phyloP scores from a whole-genome alignment of 1,140 invertebrate genomes.

The Araneus ventricosus region DNA sequence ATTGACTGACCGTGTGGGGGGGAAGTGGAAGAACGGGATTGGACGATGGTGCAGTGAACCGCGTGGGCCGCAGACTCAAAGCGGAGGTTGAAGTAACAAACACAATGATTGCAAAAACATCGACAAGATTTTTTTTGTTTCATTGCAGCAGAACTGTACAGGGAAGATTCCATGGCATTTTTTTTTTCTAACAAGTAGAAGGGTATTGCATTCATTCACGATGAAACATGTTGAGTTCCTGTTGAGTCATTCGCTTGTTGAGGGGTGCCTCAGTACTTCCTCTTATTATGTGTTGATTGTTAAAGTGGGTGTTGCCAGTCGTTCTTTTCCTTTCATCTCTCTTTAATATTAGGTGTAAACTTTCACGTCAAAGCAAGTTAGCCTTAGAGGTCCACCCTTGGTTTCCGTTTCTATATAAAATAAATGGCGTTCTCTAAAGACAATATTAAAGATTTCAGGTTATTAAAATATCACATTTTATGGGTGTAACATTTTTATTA shows the following conservation, averaged over 20 bases:
- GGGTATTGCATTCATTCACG: not conserved
- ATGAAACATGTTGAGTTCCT: not conserved
- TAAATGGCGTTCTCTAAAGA: not conserved
- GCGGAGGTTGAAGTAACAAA: not conserved
- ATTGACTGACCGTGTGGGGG: constrained; percentile 21
- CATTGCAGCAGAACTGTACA: not conserved
- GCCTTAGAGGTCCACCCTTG: not conserved
- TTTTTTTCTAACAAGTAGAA: not conserved
- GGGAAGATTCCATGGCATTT: not conserved
- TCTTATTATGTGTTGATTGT: not conserved
- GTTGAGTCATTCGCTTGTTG: not conserved
- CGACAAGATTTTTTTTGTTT: not conserved
- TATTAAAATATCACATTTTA: too few species aligned
- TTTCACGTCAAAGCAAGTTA: not conserved
- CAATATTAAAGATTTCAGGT: too few species aligned
- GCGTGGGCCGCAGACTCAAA: constrained; percentile 10
- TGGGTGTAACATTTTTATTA: too few species aligned
- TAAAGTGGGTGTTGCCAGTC: not conserved
- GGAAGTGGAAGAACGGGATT: constrained; percentile 31
- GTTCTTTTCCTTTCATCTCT: not conserved
- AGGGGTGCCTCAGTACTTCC: not conserved
- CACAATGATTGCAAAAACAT: not conserved
- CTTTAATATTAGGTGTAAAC: not conserved
- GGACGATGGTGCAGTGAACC: constrained; percentile 37
- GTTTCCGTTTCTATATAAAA: not conserved